Base-by-base conservation (phyloP, 1,140 invertebrate genomes). In the Teleogryllus occipitalis region DNA sequence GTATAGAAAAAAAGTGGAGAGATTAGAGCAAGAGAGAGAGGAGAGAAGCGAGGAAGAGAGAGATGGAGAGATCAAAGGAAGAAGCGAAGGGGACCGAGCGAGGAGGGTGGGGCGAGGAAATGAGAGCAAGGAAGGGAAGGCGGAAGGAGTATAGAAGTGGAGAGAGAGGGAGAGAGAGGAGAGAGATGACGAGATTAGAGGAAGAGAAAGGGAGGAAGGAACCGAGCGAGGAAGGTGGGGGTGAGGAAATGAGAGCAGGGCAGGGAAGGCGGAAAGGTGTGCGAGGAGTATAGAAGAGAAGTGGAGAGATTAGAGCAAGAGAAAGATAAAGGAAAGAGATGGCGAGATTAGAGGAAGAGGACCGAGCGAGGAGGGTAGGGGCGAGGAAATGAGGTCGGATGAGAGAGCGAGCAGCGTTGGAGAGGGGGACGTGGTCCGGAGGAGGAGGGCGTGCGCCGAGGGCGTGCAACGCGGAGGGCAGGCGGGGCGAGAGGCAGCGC, bases 261-360 rank as follows among this genome's bases (percentile, higher is more conserved):
- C 54, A 8, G 18, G 54, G 54, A n/a, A n/a, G n/a, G n/a, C n/a
- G n/a, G n/a, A n/a, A n/a, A n/a, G n/a, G n/a, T n/a, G n/a, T n/a
- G n/a, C n/a, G n/a, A 72, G 18, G 54, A 72, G 10, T 72, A 72
- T 72, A 72, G 18, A 72, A 72, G 54, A 72, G 10, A 72, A n/a
- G n/a, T n/a, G n/a, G n/a, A n/a, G n/a, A n/a, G n/a, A 72, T 72
- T 72, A 72, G 54, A 18, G 54, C 54, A 72, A 72, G 54, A 72
- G 10, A 72, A 72, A 8, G 54, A 72, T 8, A 72, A 18, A 72
- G 54, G 54, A 72, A 72, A 72, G 18, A 12, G 18, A 72, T 12
- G 54, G 54, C 10, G 18, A 12, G 54, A 72, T 18, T 12, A 72
- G 54, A 72, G 18, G 18, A 72, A 8, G 8, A 72, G 54, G 54